phyloP scores from a whole-genome alignment of 2,113 vertebrate genomes.

The Cochlearius cochlearius region DNA sequence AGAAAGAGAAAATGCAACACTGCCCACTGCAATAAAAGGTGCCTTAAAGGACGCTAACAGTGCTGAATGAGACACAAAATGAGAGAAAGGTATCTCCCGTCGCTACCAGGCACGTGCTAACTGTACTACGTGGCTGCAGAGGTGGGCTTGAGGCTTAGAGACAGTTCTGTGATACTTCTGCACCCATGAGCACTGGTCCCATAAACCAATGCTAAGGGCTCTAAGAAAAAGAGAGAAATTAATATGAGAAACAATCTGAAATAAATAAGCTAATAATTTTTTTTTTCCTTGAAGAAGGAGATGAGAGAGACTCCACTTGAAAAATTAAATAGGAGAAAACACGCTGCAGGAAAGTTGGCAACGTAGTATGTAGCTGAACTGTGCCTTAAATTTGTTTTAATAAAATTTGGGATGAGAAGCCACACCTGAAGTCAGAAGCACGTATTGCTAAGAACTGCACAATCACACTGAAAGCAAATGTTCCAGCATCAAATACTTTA shows the following conservation, averaged over 20 bases:
- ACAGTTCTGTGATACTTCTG: background rate
- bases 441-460: background rate
- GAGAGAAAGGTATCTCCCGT: background rate
- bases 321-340: background rate
- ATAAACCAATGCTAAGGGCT: background rate
- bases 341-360: background rate
- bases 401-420: background rate
- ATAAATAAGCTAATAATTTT: background rate
- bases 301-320: background rate
- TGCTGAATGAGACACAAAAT: background rate
- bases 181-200: background rate
- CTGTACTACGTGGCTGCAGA: background rate
- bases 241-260: background rate
- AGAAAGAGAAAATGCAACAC: background rate
- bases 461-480: background rate
- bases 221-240: background rate
- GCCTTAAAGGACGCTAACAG: background rate
- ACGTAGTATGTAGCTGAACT: background rate
- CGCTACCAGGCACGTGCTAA: background rate
- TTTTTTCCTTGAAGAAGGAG: background rate
- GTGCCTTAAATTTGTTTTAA: background rate
- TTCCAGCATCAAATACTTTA: background rate
- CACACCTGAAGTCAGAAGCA: background rate
- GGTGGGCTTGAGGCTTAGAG: background rate
- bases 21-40: background rate